Evolutionary conservation across 2,797 vertebrate species (phyloP).

Genomic region (Rhinoraja longicauda): DNA sequence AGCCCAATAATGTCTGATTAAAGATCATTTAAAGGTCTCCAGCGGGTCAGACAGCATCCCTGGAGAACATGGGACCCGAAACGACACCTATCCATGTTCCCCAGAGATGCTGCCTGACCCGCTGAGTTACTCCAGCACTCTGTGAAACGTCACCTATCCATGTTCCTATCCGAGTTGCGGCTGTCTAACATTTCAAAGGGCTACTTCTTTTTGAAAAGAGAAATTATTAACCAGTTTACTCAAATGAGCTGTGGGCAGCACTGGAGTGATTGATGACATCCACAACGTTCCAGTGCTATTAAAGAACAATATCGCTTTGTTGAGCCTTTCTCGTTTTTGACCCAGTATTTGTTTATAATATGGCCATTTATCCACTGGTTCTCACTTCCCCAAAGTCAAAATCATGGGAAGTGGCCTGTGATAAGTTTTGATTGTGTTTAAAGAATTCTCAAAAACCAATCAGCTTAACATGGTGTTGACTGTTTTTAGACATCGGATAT

Average conservation of each 20-base stretch:
- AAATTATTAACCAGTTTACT: conserved; percentile 31
- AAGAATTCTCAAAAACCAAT: background rate
- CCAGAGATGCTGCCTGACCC: too few species aligned
- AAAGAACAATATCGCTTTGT: conserved; percentile 11
- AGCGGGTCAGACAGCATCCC: too few species aligned
- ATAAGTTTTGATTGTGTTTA: background rate
- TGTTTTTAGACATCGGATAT: conserved; percentile 1
- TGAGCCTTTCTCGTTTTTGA: background rate
- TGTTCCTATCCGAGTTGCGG: background rate
- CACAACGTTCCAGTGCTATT: background rate
- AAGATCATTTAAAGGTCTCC: too few species aligned
- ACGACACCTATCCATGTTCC: too few species aligned
- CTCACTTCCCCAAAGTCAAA: background rate
- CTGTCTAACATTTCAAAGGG: conserved; percentile 32
- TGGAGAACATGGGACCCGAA: too few species aligned
- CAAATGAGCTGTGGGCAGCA: background rate
- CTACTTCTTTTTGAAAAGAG: background rate
- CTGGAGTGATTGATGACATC: background rate
- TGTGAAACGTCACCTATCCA: too few species aligned
- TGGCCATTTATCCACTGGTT: background rate
- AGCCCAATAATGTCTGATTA: too few species aligned
- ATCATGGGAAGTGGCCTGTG: background rate
- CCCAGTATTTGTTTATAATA: background rate
- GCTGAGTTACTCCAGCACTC: too few species aligned
- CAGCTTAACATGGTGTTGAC: background rate